These are phyloP conservation scores for Drosophila truncata DNA, from an alignment of 1,140 invertebrate genomes.

Conservation along the genomic window DNA sequence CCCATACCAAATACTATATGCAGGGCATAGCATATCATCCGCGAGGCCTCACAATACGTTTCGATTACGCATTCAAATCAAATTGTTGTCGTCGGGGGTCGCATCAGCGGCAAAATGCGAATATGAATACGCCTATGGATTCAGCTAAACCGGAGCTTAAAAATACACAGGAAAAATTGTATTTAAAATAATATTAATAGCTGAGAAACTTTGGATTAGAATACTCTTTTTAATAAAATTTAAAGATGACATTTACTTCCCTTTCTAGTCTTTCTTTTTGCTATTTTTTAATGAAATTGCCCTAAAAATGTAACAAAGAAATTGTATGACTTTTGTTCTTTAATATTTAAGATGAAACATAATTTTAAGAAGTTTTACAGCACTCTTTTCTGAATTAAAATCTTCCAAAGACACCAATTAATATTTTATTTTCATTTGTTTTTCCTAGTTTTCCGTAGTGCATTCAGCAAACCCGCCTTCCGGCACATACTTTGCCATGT, in stretches of 20 bases:
- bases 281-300: too few relatives aligned
- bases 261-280: too few relatives aligned
- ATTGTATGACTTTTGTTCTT: too few relatives aligned
- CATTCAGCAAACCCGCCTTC: background rate
- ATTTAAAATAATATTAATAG: background rate
- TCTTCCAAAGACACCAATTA: background rate
- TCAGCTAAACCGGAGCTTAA: background rate
- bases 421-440: background rate
- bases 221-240: background rate
- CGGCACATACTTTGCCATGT: conserved; percentile 13
- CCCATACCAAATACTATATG: background rate
- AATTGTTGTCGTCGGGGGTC: conserved; percentile 66
- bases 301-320: too few relatives aligned
- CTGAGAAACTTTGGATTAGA: background rate
- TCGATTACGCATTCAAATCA: conserved; percentile 81
- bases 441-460: conserved; percentile 6
- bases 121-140: conserved; percentile 37
- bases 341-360: too few relatives aligned
- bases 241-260: background rate
- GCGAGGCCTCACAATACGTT: conserved; percentile 66
- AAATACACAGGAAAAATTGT: background rate
- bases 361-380: background rate
- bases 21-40: conserved; percentile 65
- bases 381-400: too few relatives aligned
- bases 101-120: conserved; percentile 28